These are phyloP conservation scores for Lepidurus apus DNA, from an alignment of 1,140 invertebrate genomes.

Conservation along the genomic window DNA sequence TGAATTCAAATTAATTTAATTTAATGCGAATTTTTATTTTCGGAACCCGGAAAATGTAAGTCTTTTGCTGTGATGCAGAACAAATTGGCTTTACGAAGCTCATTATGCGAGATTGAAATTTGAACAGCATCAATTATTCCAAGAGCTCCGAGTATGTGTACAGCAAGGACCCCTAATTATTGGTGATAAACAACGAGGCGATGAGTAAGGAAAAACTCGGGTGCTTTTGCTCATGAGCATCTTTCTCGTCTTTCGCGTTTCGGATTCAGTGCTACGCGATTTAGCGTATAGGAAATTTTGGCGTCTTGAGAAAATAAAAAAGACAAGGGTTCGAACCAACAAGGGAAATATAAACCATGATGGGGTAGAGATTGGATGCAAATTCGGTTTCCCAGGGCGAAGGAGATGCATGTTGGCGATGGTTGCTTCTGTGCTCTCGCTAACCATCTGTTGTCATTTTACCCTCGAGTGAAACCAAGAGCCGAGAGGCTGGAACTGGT, in stretches of 20 bases:
- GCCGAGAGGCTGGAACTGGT: neutral
- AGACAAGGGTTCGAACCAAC: neutral
- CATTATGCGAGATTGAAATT: too few species aligned
- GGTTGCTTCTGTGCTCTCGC: constrained; percentile 11
- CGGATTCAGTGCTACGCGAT: too few species aligned
- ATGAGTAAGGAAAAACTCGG: neutral
- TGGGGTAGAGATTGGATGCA: constrained; percentile 13
- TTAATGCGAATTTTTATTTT: too few species aligned
- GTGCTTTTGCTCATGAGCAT: neutral
- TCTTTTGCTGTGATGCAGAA: too few species aligned
- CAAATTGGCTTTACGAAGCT: too few species aligned
- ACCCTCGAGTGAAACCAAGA: constrained; percentile 17
- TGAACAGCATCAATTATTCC: too few species aligned
- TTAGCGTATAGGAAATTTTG: neutral
- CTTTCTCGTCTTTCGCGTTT: too few species aligned
- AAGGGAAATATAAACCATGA: neutral
- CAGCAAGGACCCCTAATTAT: neutral
- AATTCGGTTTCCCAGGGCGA: neutral
- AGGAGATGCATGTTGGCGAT: neutral
- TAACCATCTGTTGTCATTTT: constrained; percentile 17
- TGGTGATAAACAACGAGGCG: neutral
- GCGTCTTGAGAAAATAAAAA: neutral
- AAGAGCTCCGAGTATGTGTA: too few species aligned
- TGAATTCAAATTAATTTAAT: too few species aligned
- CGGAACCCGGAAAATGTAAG: too few species aligned